These are phyloP conservation scores for Platygyra sinensis DNA, from an alignment of 64 coral and sea anemone genomes.

Conservation along the genomic window DNA sequence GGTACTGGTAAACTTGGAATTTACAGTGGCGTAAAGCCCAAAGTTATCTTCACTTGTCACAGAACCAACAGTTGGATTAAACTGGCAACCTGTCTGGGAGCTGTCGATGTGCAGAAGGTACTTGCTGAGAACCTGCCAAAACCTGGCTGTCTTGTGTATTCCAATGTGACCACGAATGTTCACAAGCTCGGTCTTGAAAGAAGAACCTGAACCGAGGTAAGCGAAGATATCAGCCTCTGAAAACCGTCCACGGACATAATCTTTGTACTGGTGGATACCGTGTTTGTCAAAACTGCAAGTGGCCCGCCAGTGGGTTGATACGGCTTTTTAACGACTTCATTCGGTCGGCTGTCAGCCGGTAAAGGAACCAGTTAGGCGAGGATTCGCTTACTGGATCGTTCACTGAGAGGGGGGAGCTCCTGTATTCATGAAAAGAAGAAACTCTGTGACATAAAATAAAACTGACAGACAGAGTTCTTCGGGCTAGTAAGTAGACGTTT, in stretches of 20 bases:
- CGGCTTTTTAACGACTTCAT: conserved; percentile 47
- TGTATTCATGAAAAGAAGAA: not conserved
- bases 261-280: conserved; percentile 42
- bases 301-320: conserved; percentile 67
- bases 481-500: no score
- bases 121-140: conserved; percentile 29
- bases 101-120: conserved; percentile 41
- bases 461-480: not conserved
- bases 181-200: conserved; percentile 56
- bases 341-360: conserved; percentile 45
- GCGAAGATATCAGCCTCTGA: conserved; percentile 34
- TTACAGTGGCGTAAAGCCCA: not conserved
- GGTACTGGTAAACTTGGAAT: conserved; percentile 38
- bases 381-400: conserved; percentile 37
- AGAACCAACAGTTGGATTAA: conserved; percentile 3
- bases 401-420: not conserved
- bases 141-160: not conserved
- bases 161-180: conserved; percentile 59
- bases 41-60: conserved; percentile 62
- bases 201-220: not conserved
- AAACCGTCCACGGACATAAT: conserved; percentile 72
- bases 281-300: conserved; percentile 43
- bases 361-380: conserved; percentile 59
- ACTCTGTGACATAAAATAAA: not conserved
- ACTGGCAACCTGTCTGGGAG: not conserved